Evolutionary conservation across 2,888 invertebrate species (phyloP).

Genomic region (Lasioglossum zephyrum): DNA sequence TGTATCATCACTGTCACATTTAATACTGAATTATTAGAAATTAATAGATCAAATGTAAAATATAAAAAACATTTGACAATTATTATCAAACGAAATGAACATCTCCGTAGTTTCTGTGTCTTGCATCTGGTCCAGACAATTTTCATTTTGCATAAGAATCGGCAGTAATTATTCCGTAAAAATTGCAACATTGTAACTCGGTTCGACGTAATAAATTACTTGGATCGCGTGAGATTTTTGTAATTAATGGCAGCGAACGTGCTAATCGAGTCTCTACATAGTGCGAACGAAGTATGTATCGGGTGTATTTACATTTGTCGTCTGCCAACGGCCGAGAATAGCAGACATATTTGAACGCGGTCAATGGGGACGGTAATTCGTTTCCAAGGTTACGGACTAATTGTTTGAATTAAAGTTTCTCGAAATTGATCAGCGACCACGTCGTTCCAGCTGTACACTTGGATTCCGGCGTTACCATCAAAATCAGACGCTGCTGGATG

Average conservation of each 20-base stretch:
- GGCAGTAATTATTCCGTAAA: background rate
- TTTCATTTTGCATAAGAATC: background rate
- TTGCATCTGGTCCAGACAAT: background rate
- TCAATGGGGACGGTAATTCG: background rate
- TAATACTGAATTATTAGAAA: background rate
- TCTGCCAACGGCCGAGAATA: slow-evolving; percentile 1
- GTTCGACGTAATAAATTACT: background rate
- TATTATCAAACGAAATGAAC: background rate
- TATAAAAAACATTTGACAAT: background rate
- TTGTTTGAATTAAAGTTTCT: slow-evolving; percentile 12
- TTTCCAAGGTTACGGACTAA: slow-evolving; percentile 34
- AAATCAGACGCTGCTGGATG: background rate
- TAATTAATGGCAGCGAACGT: background rate
- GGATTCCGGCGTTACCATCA: background rate
- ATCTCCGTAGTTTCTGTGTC: background rate
- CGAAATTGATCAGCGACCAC: slow-evolving; percentile 9
- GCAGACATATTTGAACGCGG: background rate
- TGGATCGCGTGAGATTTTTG: background rate
- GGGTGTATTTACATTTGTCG: slow-evolving; percentile 17
- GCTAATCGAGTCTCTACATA: background rate
- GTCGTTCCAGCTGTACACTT: background rate
- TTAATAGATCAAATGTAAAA: background rate
- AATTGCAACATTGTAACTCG: background rate
- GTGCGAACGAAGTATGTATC: background rate
- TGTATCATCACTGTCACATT: background rate